Base-by-base conservation (phyloP, 2,113 vertebrate genomes). In the Thunnus thynnus region DNA sequence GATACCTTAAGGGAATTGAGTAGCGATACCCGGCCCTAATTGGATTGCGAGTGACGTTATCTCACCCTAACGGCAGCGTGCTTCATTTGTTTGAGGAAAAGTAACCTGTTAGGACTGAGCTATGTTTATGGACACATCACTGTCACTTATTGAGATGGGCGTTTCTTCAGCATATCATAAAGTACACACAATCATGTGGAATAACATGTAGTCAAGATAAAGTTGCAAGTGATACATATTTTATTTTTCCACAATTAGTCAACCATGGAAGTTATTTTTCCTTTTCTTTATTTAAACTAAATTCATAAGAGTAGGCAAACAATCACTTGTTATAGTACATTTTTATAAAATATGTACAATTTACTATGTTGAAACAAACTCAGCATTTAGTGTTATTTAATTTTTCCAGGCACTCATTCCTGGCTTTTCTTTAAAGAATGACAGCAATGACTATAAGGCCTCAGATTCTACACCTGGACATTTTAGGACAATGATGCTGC, bases 21-120 rank as follows among this genome's bases (percentile, higher is more conserved):
- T 22, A 22, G 3, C 5, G 7, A 36, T 36, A 36, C 3, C 32
- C 32, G 7, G 32, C 32, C 32, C 32, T 36, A 36, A 36, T 36
- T 86, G 52, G 81, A 84, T 48, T 30, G 36, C 50, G 54, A 57
- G 65, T 32, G 61, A 77, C 67, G 20, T 47, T 80, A 60, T 73
- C 30, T 54, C 55, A 66, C 46, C 12, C 64, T 36, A 17, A 61
- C 5, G 47, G 71, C 32, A 44, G 27, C 50, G 13, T 20, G 41
- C 63, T 68, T 64, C 14, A 25, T 51, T 52, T 25, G 2, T 17
- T 44, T 44, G 0, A 10, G 44, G 17, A 13, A 54, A 6, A 36
- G 5, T 36, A 36, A 36, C 32, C 32, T 0, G 58, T 48, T 3
- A 41, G 7, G 30, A 32, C 55, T n/a, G 16, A 67, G 25, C 60